phyloP scores from a whole-genome alignment of 2,113 vertebrate species.

The Actenoides lindsayi region DNA sequence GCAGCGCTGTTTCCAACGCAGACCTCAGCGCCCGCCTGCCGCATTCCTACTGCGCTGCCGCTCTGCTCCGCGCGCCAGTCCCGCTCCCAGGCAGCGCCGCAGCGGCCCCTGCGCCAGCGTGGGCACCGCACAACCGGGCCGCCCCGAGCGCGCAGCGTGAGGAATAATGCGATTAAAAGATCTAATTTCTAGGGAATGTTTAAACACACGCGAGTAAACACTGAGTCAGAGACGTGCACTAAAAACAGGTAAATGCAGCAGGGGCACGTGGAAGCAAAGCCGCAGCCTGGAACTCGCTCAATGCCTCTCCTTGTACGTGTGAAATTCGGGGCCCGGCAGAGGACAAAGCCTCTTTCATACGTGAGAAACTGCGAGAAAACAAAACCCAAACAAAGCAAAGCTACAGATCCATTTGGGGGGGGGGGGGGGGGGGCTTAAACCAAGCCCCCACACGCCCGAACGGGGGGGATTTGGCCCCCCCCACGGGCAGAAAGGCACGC shows the following conservation, averaged over 20 bases:
- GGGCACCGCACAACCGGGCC: slow-evolving; percentile 53
- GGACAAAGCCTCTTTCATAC: slow-evolving; percentile 53
- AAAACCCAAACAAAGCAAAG: slow-evolving; percentile 12
- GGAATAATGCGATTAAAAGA: slow-evolving; percentile 44
- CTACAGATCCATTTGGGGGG: background rate
- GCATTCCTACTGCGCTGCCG: background rate
- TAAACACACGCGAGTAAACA: slow-evolving; percentile 31
- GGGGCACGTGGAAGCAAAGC: slow-evolving; percentile 46
- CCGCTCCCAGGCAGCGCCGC: slow-evolving; percentile 3
- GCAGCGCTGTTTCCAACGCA: background rate
- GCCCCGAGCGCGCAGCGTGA: slow-evolving; percentile 33
- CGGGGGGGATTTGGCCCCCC: fast-evolving
- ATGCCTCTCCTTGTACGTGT: slow-evolving; percentile 38
- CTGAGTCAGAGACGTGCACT: slow-evolving; percentile 35
- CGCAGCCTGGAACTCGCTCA: slow-evolving; percentile 30
- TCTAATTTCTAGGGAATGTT: slow-evolving; percentile 56
- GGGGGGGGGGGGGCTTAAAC: background rate
- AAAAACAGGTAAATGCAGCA: slow-evolving; percentile 51
- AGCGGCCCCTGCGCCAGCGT: slow-evolving; percentile 31
- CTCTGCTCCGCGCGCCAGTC: background rate
- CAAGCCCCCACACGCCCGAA: background rate
- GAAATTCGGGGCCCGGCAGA: background rate
- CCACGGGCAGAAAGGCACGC: fast-evolving
- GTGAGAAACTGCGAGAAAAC: background rate
- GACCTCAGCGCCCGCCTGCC: background rate